Base-by-base conservation (phyloP, 2,888 invertebrate genomes). In the Neoitamus cyanurus region DNA sequence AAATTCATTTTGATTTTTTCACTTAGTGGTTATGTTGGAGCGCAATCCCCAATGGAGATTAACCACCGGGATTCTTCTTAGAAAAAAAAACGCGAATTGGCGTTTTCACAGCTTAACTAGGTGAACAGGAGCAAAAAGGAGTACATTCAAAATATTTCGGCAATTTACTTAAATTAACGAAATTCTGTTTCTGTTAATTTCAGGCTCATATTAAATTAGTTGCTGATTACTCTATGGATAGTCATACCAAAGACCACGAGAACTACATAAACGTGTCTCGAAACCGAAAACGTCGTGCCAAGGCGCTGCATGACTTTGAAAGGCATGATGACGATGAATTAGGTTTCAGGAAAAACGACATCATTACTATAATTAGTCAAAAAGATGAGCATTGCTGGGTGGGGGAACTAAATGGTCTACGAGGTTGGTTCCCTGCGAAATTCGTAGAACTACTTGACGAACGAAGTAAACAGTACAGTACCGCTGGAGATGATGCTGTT, bases 341-440 rank as follows among this genome's bases (percentile, higher is more conserved):
- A 83, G 99, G 99, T 7, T 99, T 99, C 91, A 94, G 98, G 83
- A 99, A 98, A 91, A 99, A 99, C 92, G 99, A 99, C 91, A 97
- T 99, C 48, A 98, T 99, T 84, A 99, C 98, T 82, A 97, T 99
- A 70, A 95, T 99, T 31, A 98, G 98, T 89, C 98, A 98, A 90
- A 97, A 97, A 91, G 99, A 99, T 92, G 99, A 99, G 89, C 98
- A 99, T 90, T 99, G 99, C 91, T 99, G 99, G 99, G 96, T 99
- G 87, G 99, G 99, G 4, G 99, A 99, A 91, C 91, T 99, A 75
- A 99, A 99, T 92, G 99, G 99, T 0, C 92, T 98, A 75, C 93
- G 96, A 90, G 97, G 98, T 68, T 99, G 98, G 98, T 99, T 99
- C 92, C 98, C 98, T 30, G 98, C 98, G 1, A 97, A 98, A 92